Base-by-base conservation (phyloP, 2,888 invertebrate genomes). In the Acanthopleura granulata region DNA sequence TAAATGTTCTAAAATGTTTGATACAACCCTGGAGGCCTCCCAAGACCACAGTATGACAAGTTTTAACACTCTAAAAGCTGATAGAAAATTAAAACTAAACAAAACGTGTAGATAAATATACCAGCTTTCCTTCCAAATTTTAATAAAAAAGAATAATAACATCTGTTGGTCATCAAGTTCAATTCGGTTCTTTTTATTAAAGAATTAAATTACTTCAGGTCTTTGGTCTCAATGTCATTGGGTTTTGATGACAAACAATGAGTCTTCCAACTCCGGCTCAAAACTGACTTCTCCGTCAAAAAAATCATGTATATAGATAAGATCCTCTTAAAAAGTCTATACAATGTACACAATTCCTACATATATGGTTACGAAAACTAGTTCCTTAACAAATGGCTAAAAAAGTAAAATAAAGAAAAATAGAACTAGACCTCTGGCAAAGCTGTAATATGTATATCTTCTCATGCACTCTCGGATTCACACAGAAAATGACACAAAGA, bases 231-330 rank as follows among this genome's bases (percentile, higher is more conserved):
- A n/a, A n/a, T n/a, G 18, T 57, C 57, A 57, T 57, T 57, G 57
- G 57, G 57, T 57, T 57, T 57, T 57, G 57, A 57, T 57, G 57
- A 57, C 57, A 57, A 57, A 57, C n/a, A 57, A 57, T 40, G 40
- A 57, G 22, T n/a, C 12, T 57, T 18, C n/a, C 12, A 57, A n/a
- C 57, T 57, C 57, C 3, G 1, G 22, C 22, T 57, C 18, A 57
- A n/a, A n/a, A 22, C 57, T 57, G 22, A 57, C 57, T 18, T 22
- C 12, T n/a, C 22, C 12, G 18, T 57, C 57, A n/a, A 22, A 22
- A 22, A 40, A 40, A 40, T 40, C 22, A 22, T 57, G 22, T 57
- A 57, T 57, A 57, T 57, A 57, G 57, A 57, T 57, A 57, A 57
- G 57, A 57, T 57, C 57, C 22, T 57, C 57, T 57, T 57, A 57